These are phyloP conservation scores for Chymomyza amoena DNA, from an alignment of 2,888 invertebrate genomes.

Conservation along the genomic window DNA sequence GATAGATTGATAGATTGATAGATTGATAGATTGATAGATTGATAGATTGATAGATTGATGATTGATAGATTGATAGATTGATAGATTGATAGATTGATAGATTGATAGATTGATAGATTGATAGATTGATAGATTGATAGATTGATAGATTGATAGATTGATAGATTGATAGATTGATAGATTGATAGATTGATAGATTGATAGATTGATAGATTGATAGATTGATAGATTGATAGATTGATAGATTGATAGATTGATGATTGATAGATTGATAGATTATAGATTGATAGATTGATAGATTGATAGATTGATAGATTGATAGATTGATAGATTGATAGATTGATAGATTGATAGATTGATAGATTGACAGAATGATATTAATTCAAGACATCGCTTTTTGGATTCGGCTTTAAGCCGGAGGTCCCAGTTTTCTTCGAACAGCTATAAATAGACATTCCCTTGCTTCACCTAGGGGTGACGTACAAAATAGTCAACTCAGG, in stretches of 20 bases:
- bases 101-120: constrained; percentile 4
- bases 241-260: background rate
- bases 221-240: background rate
- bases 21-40: constrained; percentile 4
- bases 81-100: constrained; percentile 5
- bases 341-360: no score
- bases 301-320: no score
- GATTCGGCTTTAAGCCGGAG: no score
- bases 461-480: no score
- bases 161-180: constrained; percentile 3
- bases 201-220: background rate
- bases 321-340: no score
- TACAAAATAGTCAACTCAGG: no score
- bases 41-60: constrained; percentile 5
- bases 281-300: no score
- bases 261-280: no score
- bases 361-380: no score
- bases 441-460: no score
- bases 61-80: constrained; percentile 4
- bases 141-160: background rate
- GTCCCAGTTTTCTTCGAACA: no score
- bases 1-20: constrained; percentile 5
- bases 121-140: constrained; percentile 3
- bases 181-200: background rate
- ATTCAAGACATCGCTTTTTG: no score